Conservation (phyloP, 30 jellyfish, hydroid and myxozoan genomes). For the Nemopilema nomurai region DNA sequence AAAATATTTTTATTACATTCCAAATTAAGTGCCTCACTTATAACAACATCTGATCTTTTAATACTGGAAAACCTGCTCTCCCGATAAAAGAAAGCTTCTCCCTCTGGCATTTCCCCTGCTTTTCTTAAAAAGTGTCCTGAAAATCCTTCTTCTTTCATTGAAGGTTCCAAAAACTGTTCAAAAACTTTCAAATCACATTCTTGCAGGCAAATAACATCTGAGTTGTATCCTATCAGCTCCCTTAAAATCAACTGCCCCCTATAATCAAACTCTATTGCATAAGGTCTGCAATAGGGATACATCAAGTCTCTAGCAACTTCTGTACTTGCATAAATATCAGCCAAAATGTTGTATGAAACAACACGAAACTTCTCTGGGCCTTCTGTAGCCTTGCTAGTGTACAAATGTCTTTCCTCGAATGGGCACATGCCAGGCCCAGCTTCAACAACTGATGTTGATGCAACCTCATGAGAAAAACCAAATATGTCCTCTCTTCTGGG, state of each 20-base stretch:
- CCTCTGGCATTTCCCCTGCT: slow-evolving; percentile 95
- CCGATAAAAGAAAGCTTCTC: slow-evolving; percentile 84
- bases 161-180: slow-evolving; percentile 66
- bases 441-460: slow-evolving; percentile 31
- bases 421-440: slow-evolving; percentile 96
- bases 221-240: slow-evolving; percentile 85
- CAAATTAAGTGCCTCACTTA: slow-evolving; percentile 66
- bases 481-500: slow-evolving; percentile 54
- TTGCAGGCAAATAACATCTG: slow-evolving; percentile 88
- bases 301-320: slow-evolving; percentile 72
- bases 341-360: slow-evolving; percentile 84
- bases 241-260: slow-evolving; percentile 84
- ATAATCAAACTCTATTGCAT: slow-evolving; percentile 75
- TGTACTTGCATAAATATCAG: slow-evolving; percentile 80
- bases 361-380: slow-evolving; percentile 56
- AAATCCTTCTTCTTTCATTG: slow-evolving; percentile 69
- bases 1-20: slow-evolving; percentile 50
- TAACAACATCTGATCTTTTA: slow-evolving; percentile 34
- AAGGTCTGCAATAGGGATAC: slow-evolving; percentile 89
- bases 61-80: slow-evolving; percentile 30
- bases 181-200: slow-evolving; percentile 86
- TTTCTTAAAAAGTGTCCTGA: slow-evolving; percentile 62
- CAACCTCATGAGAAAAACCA: slow-evolving; percentile 71
- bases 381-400: slow-evolving; percentile 44
- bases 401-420: slow-evolving; percentile 86